Evolutionary conservation across 2,888 invertebrate genomes (phyloP), one percentile per base, ranked within the genome.

Genomic region (Coleophora flavipennella): DNA sequence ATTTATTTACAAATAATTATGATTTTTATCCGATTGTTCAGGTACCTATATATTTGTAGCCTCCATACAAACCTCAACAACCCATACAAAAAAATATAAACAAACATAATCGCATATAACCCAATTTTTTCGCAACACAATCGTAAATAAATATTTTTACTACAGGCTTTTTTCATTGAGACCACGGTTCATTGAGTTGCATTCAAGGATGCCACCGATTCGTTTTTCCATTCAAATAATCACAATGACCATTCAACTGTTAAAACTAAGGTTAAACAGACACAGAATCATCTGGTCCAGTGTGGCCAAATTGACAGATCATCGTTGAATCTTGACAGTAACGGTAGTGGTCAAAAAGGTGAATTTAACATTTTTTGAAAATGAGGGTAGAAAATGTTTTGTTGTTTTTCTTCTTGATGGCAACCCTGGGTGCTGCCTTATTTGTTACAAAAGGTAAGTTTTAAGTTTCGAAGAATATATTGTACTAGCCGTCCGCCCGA

Each of bases 171-270:
- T 20, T 20, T 49, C 53, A 56, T 57, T 57, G 57, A 52, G 49
- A 63, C 28, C 53, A 61, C 63, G 69, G 54, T 62, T 39, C 42
- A 55, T 39, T 20, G 20, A 20, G 20, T 6, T 61, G 64, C 58
- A 55, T 54, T 51, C 81, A 81, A 81, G 80, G 81, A 80, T 81
- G 77, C 25, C 65, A 70, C 62, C 46, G 50, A 57, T 71, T 77
- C 76, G 76, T 69, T 68, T 51, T 20, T 20, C 6, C 42, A 41
- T 41, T 45, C 57, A 50, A 66, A 57, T 58, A 64, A 67, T 57
- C 49, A 52, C 40, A 52, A 47, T 50, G 55, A 33, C 47, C 47
- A 66, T 50, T 66, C 57, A 57, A 53, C 54, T 59, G 61, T 51
- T 51, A 39, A 60, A 20, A 20, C 20, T 20, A 20, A 79, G 78